phyloP scores from a whole-genome alignment of 2,797 vertebrate genomes.

The Pipistrellus kuhlii region DNA sequence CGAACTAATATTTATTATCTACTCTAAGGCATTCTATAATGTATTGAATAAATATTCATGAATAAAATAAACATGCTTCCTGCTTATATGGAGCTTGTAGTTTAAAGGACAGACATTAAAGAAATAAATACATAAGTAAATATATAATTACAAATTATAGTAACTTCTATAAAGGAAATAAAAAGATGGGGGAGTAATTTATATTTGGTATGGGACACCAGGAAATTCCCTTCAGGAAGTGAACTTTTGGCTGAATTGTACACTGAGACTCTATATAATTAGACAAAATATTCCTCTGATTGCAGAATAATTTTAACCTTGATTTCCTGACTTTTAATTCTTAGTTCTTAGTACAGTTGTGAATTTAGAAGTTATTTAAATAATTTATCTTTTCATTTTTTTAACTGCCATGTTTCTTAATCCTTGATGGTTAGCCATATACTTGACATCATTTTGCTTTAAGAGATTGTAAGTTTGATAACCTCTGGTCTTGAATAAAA shows the following conservation, averaged over 20 bases:
- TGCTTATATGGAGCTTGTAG: background rate
- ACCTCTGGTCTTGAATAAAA: constrained; percentile 26
- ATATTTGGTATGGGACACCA: background rate
- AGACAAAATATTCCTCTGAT: background rate
- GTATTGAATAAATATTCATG: background rate
- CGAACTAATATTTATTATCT: constrained; percentile 45
- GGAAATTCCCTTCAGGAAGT: background rate
- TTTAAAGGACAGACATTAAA: constrained; percentile 11
- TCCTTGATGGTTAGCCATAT: background rate
- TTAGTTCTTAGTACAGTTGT: background rate
- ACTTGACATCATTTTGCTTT: background rate
- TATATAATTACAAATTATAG: background rate
- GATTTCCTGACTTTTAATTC: constrained; percentile 25
- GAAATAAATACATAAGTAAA: background rate
- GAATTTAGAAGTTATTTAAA: constrained; percentile 4
- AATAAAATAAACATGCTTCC: background rate
- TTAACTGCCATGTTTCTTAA: background rate
- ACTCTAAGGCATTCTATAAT: background rate
- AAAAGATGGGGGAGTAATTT: background rate
- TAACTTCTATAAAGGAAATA: background rate
- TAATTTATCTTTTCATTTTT: constrained; percentile 10
- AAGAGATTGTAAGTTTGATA: constrained; percentile 14
- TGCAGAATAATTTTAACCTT: background rate
- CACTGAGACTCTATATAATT: background rate
- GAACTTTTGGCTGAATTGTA: background rate